phyloP scores from a whole-genome alignment of 2,888 invertebrate species.

The Dendrolimus pini region DNA sequence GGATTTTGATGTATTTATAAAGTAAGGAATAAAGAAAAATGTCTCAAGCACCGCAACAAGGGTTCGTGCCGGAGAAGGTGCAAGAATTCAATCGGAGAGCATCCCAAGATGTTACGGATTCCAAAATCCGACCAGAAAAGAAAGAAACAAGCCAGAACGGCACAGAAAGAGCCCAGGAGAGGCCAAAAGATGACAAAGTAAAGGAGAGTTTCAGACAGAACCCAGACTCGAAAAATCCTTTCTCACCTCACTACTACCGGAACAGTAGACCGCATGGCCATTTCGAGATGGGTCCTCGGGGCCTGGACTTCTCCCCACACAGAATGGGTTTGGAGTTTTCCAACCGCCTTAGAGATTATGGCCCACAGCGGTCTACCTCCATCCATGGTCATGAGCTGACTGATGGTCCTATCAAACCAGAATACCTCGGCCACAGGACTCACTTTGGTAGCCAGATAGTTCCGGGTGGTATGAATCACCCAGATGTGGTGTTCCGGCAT shows the following conservation, averaged over 20 bases:
- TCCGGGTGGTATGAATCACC: constrained; percentile 55
- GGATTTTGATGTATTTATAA: constrained; percentile 43
- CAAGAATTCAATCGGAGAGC: constrained; percentile 63
- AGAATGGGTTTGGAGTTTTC: constrained; percentile 59
- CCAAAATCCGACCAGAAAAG: constrained; percentile 15
- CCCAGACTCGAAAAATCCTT: constrained; percentile 59
- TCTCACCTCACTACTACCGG: constrained; percentile 58
- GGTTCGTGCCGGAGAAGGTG: constrained; percentile 61
- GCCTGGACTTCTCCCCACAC: constrained; percentile 66
- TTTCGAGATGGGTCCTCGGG: constrained; percentile 70
- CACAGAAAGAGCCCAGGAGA: constrained; percentile 30
- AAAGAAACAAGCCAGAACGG: constrained; percentile 45
- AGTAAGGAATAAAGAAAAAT: constrained; percentile 36
- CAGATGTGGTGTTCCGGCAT: constrained; percentile 65
- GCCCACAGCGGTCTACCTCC: constrained; percentile 64
- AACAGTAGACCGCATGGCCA: constrained; percentile 57
- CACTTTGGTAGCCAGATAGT: constrained; percentile 61
- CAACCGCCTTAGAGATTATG: constrained; percentile 57
- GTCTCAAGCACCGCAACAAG: constrained; percentile 64
- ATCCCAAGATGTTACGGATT: constrained; percentile 55
- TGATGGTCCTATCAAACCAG: constrained; percentile 57
- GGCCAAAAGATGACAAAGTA: constrained; percentile 35
- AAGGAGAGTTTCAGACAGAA: constrained; percentile 39
- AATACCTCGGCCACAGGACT: constrained; percentile 54
- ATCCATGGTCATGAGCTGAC: constrained; percentile 69